phyloP scores from a whole-genome alignment of 2,888 invertebrate species.

The Dicyrtoma fusca region DNA sequence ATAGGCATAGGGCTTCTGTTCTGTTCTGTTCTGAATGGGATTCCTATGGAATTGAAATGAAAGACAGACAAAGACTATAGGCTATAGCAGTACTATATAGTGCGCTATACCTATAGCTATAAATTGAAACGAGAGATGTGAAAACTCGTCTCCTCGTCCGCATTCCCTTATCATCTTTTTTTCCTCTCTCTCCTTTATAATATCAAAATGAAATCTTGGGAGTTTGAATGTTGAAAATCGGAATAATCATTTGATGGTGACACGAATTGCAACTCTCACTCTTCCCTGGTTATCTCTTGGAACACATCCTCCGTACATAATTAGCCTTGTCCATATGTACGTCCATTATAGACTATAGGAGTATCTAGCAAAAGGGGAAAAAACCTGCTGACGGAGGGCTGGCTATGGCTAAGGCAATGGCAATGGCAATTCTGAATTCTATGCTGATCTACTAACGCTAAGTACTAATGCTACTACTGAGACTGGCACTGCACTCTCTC shows the following conservation, averaged over 20 bases:
- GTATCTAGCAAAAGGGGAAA: slow-evolving; percentile 9
- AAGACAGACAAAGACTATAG: too few relatives aligned
- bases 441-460: too few relatives aligned
- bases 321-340: background rate
- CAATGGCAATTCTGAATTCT: background rate
- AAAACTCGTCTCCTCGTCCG: too few relatives aligned
- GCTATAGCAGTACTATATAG: too few relatives aligned
- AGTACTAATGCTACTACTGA: too few relatives aligned
- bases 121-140: too few relatives aligned
- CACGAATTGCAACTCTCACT: slow-evolving; percentile 18
- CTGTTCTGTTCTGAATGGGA: background rate
- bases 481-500: background rate
- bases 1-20: background rate
- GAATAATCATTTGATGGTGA: slow-evolving; percentile 33
- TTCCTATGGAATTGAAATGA: background rate
- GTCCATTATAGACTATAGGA: background rate
- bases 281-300: background rate
- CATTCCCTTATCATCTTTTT: too few relatives aligned
- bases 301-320: background rate
- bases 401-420: background rate
- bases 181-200: too few relatives aligned
- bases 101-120: too few relatives aligned
- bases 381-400: background rate
- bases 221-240: slow-evolving; percentile 26
- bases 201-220: too few relatives aligned